These are phyloP conservation scores for Hipparchia sbordonii DNA, from an alignment of 2,888 invertebrate genomes.

Conservation along the genomic window DNA sequence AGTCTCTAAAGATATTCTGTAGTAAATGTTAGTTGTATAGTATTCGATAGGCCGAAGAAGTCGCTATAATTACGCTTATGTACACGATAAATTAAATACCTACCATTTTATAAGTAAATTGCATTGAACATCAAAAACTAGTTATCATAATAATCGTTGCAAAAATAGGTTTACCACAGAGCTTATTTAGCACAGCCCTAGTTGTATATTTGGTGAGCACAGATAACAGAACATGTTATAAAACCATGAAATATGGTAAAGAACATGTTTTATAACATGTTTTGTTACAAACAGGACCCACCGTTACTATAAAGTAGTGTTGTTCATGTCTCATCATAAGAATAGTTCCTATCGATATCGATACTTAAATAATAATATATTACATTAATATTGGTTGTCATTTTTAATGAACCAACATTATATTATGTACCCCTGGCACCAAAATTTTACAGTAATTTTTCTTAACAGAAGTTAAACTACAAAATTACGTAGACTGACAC, in stretches of 20 bases:
- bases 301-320: slow-evolving; percentile 23
- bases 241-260: too few relatives aligned
- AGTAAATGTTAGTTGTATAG: too few relatives aligned
- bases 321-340: slow-evolving; percentile 18
- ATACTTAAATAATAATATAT: slow-evolving; percentile 22
- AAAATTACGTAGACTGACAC: too few relatives aligned
- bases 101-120: slow-evolving; percentile 1
- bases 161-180: slow-evolving; percentile 39
- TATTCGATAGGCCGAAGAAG: too few relatives aligned
- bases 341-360: slow-evolving; percentile 10
- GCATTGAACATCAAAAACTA: slow-evolving; percentile 29
- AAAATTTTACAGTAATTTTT: background rate
- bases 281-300: too few relatives aligned
- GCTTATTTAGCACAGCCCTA: slow-evolving; percentile 48
- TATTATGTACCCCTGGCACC: background rate
- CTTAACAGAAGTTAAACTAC: too few relatives aligned
- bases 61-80: slow-evolving; percentile 15
- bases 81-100: slow-evolving; percentile 4
- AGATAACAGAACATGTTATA: too few relatives aligned
- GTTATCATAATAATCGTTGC: slow-evolving; percentile 39
- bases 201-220: slow-evolving; percentile 31
- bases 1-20: too few relatives aligned
- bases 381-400: slow-evolving; percentile 28
- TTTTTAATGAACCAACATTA: slow-evolving; percentile 31
- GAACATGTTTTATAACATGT: too few relatives aligned